These are phyloP conservation scores for Circaetus cinerascens DNA, from an alignment of 2,113 vertebrate species.

Conservation along the genomic window DNA sequence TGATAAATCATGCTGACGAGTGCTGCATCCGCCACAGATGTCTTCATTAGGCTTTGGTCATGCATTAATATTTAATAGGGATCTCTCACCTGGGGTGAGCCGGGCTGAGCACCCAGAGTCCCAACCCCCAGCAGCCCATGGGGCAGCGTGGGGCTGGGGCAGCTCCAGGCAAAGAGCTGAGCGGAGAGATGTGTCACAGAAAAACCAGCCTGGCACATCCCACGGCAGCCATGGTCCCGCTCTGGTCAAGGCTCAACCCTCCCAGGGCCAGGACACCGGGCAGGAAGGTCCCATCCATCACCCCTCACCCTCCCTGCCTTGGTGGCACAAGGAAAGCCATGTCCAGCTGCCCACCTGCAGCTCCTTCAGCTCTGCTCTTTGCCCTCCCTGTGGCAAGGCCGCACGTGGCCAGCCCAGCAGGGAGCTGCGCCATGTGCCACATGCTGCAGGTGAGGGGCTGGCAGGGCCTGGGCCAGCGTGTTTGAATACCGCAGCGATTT, in stretches of 20 bases:
- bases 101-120: accelerated
- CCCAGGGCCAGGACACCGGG: accelerated
- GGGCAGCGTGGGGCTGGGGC: neutral
- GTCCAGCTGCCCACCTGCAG: neutral
- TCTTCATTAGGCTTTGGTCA: neutral
- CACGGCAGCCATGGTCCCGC: accelerated
- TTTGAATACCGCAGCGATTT: neutral
- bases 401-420: accelerated
- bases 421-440: accelerated
- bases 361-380: neutral
- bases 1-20: neutral
- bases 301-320: accelerated
- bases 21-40: neutral
- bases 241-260: neutral
- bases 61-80: neutral
- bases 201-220: neutral
- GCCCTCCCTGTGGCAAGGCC: neutral
- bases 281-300: neutral
- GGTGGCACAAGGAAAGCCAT: neutral
- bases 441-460: accelerated
- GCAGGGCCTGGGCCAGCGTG: accelerated
- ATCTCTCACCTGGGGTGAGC: neutral
- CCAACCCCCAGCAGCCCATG: accelerated
- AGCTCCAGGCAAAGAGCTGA: neutral
- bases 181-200: neutral